phyloP scores from a whole-genome alignment of 2,113 vertebrate species.

The Chionis minor region DNA sequence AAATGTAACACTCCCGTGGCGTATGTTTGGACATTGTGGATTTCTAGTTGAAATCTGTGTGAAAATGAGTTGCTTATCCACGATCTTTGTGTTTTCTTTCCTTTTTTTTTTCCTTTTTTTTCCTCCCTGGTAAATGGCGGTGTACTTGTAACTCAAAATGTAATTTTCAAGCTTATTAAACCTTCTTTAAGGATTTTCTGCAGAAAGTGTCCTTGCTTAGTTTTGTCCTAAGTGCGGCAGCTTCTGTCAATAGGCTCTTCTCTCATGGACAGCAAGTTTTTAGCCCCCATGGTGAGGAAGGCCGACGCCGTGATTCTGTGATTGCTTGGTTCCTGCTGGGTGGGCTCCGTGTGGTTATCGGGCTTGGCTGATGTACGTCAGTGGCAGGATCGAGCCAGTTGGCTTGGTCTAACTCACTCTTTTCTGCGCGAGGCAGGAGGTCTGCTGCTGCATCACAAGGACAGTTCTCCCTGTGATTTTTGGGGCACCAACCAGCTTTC shows the following conservation, averaged over 20 bases:
- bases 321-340: background rate
- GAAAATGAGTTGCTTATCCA: background rate
- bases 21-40: background rate
- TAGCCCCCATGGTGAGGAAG: background rate
- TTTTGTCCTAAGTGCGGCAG: background rate
- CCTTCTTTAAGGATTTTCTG: background rate
- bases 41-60: background rate
- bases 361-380: background rate
- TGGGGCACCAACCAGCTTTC: background rate
- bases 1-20: background rate
- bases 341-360: background rate
- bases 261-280: background rate
- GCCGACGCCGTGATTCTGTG: background rate
- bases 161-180: background rate
- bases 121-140: background rate
- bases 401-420: background rate
- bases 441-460: background rate
- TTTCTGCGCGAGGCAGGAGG: background rate
- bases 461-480: background rate
- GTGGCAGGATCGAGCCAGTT: background rate
- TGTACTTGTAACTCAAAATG: background rate
- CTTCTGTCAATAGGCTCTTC: background rate
- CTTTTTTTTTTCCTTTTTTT: background rate
- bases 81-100: background rate
- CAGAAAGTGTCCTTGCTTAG: background rate